These are phyloP conservation scores for Cinara cedri DNA, from an alignment of 2,888 invertebrate species.

Conservation along the genomic window DNA sequence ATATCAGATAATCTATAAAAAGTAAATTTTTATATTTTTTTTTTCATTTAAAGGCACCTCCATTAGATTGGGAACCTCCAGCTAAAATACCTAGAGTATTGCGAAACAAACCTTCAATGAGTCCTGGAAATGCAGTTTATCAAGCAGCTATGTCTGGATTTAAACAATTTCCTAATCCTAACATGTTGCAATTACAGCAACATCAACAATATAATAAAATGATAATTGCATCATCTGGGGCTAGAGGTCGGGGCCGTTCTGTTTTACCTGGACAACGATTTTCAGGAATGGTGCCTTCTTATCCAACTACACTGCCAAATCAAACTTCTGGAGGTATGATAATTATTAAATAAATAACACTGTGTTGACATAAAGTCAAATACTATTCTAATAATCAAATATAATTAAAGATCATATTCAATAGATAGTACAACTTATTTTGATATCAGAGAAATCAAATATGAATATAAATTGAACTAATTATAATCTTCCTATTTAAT, in stretches of 20 bases:
- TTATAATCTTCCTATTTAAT: too few species aligned
- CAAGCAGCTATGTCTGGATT: constrained; percentile 62
- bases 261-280: constrained; percentile 48
- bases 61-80: constrained; percentile 90
- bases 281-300: constrained; percentile 50
- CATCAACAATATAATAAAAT: constrained; percentile 55
- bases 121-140: constrained; percentile 62
- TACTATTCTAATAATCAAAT: too few species aligned
- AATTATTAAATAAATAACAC: neutral
- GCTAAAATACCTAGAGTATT: constrained; percentile 85
- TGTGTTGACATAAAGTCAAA: too few species aligned
- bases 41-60: constrained; percentile 69
- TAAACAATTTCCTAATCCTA: constrained; percentile 59
- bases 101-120: constrained; percentile 62
- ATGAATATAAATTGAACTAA: too few species aligned
- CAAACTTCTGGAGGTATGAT: constrained; percentile 27
- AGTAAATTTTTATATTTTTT: neutral
- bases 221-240: constrained; percentile 50
- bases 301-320: constrained; percentile 41
- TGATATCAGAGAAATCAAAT: too few species aligned
- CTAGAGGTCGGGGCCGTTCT: constrained; percentile 40
- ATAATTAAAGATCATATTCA: too few species aligned
- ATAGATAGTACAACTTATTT: too few species aligned
- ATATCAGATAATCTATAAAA: neutral
- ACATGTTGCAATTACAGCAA: constrained; percentile 46